Base-by-base conservation (phyloP, 2,113 vertebrate species). In the Hemichromis elongatus region DNA sequence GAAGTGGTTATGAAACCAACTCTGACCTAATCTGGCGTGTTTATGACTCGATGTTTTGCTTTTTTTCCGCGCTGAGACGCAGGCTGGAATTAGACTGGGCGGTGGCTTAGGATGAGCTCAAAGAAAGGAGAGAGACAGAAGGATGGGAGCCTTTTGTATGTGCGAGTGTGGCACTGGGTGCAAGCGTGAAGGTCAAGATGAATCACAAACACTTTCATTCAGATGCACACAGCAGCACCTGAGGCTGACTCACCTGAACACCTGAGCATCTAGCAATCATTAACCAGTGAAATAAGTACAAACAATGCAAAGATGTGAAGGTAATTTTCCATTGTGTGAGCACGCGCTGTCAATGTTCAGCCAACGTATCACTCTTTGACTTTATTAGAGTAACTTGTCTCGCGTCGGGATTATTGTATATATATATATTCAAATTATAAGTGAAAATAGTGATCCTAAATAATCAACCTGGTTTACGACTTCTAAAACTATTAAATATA, bases 1-100 rank as follows among this genome's bases (percentile, higher is more conserved):
- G 57, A 78, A 90, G 87, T 92, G 92, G 92, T 95, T 94, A 93
- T 90, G 89, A 95, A 95, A 95, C 91, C 87, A 92, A 86, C 92
- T 90, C 80, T 94, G 93, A 94, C 93, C 94, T 94, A 95, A 95
- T 94, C 93, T 93, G 90, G 81, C 75, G 37, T 94, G 92, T 95
- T 95, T 92, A 93, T 91, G 91, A 85, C 83, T 70, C 57, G 79
- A 68, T 92, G 90, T 85, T 80, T 13, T 66, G n/a, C 56, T 89
- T 90, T 91, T 89, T 86, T 84, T 47, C n/a, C 52, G 77, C 68
- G 9, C 81, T 73, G 90, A 92, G 91, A 95, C 88, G 84, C 89
- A 92, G 88, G 89, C 90, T 94, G 93, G 93, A 94, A 93, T 95
- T 93, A 95, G 85, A 94, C 88, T 81, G 90, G 88, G 89, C 54